Evolutionary conservation across 2,888 invertebrate genomes (phyloP), one percentile per base, ranked within the genome.

Genomic region (Nasonovia ribisnigri): DNA sequence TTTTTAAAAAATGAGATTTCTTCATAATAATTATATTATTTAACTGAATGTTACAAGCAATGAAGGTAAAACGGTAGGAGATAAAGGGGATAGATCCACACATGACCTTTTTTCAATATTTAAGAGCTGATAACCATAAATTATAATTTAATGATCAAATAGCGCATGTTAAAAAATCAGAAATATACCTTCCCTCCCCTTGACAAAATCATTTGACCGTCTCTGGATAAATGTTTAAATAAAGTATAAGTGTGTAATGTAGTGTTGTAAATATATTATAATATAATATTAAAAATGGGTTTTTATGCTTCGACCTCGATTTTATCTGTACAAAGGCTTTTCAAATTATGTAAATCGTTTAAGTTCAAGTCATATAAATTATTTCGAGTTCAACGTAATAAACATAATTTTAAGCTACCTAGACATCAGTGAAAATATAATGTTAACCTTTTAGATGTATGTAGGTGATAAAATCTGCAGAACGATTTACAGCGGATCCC

Each of bases 381-480:
- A 90, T 67, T 90, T 48, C 48, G 36, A 77, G 36, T 67, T 46
- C 20, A 90, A 36, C 36, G 67, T 77, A 67, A 90, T 90, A 90
- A 90, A 67, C 48, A 77, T 90, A 90, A 90, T 77, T 90, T 90
- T 77, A 48, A 48, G 36, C 46, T 29, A 46, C 89, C 60, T 43
- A 46, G 60, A 67, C n/a, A n/a, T 43, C 67, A 46, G 67, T 67
- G 60, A 46, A 90, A 90, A n/a, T 90, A 46, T 67, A 67, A 67
- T 26, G 46, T 8, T 20, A 90, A 67, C 60, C n/a, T 67, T 67
- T 90, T 67, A 90, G 43, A 46, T 46, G 46, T 42, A 60, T 67
- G 36, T 67, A 67, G 67, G 8, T 67, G 90, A 90, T 90, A 90
- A 90, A 60, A 90, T 90, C 90, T 67, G 16, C 20, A 36, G 67